Percentiles rank a stretch among this genome's conserved stretches.
These are phyloP conservation scores for Nephila pilipes DNA, from an alignment of 1,140 invertebrate genomes.

Conservation along the genomic window DNA sequence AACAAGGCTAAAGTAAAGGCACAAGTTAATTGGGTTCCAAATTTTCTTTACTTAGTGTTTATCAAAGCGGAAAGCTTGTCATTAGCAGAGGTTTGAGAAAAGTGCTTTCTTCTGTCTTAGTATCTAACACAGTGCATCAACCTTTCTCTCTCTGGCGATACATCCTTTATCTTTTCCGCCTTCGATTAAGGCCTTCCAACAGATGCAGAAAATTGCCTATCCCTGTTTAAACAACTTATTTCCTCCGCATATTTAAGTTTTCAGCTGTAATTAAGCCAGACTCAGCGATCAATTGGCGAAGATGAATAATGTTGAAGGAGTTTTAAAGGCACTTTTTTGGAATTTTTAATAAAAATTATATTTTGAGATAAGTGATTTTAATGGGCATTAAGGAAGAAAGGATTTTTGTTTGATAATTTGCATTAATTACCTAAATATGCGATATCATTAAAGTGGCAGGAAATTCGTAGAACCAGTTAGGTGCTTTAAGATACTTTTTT, in stretches of 20 bases:
- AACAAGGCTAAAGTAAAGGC: not conserved
- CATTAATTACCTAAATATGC: too few species aligned
- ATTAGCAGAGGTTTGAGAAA: constrained; percentile 10
- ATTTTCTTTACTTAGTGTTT: constrained; percentile 21
- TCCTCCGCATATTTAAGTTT: constrained; percentile 25
- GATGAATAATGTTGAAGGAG: not conserved
- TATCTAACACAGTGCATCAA: constrained; percentile 20
- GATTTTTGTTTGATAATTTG: too few species aligned
- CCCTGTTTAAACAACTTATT: constrained; percentile 17
- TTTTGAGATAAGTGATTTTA: too few species aligned
- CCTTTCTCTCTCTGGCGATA: not conserved
- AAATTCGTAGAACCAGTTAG: too few species aligned
- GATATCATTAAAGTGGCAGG: too few species aligned
- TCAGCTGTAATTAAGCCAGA: not conserved
- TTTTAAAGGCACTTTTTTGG: not conserved
- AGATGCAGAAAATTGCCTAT: constrained; percentile 13
- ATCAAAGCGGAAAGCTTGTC: constrained; percentile 35
- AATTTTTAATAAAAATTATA: not conserved
- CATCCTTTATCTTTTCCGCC: not conserved
- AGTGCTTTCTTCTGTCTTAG: not conserved
- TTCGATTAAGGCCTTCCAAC: not conserved
- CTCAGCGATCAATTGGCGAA: not conserved
- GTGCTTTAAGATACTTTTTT: too few species aligned
- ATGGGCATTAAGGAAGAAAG: too few species aligned
- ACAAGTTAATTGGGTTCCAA: constrained; percentile 8